These are phyloP conservation scores for Willisornis vidua DNA, from an alignment of 2,113 vertebrate genomes.

Conservation along the genomic window DNA sequence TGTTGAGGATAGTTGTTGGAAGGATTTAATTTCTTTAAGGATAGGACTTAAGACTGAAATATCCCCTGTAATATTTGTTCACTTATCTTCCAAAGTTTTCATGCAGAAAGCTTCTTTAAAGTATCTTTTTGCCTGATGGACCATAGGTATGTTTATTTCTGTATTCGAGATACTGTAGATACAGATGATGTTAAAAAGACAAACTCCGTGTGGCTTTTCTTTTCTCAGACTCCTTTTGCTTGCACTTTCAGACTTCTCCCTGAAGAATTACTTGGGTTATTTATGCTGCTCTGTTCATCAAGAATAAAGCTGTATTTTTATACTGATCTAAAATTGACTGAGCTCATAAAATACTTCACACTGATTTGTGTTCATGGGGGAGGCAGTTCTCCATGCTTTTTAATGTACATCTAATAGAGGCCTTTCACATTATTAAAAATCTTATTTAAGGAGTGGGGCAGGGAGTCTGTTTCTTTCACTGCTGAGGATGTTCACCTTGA, in stretches of 20 bases:
- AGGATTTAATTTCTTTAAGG: not conserved
- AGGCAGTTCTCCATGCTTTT: not conserved
- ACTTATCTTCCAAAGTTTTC: not conserved
- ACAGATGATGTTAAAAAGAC: not conserved
- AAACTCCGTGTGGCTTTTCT: not conserved
- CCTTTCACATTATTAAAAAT: not conserved
- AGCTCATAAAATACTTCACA: not conserved
- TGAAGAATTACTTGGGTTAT: not conserved
- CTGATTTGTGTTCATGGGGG: not conserved
- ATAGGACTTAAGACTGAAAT: not conserved
- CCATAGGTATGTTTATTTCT: not conserved
- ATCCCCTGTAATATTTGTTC: not conserved
- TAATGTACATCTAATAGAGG: not conserved
- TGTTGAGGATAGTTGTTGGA: not conserved
- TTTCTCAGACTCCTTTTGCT: not conserved
- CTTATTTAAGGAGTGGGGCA: not conserved
- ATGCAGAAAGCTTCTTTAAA: not conserved
- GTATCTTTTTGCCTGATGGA: not conserved
- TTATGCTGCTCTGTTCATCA: not conserved
- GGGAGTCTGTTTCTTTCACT: fast-evolving
- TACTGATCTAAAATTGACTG: not conserved
- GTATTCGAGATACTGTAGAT: not conserved
- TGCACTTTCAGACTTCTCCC: not conserved
- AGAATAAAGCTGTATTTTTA: conserved; percentile 10
- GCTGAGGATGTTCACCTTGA: not conserved